Conservation (phyloP, 2,113 vertebrate genomes). For the Laticauda laticaudata region DNA sequence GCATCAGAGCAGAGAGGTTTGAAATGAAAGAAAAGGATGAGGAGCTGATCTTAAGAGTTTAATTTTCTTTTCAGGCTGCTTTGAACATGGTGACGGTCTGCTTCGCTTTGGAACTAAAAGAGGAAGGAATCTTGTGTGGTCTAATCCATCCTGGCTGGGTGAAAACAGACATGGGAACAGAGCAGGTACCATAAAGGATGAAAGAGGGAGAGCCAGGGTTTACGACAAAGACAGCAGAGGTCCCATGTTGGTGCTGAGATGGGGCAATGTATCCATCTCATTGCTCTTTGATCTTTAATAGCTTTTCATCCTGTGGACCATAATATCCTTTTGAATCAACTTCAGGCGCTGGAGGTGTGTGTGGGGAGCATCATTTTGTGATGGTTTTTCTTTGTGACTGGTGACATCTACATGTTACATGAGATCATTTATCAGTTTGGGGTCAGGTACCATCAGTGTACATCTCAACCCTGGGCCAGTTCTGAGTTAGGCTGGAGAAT, state of each 20-base stretch:
- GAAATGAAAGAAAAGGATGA: not conserved
- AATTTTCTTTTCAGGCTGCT: slow-evolving; percentile 57
- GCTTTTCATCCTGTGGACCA: not conserved
- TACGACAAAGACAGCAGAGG: not conserved
- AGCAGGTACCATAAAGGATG: slow-evolving; percentile 36
- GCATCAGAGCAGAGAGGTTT: not conserved
- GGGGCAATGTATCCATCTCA: not conserved
- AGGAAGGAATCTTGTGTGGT: slow-evolving; percentile 53
- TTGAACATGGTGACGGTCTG: slow-evolving; percentile 63
- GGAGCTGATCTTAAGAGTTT: not conserved
- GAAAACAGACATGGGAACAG: slow-evolving; percentile 62
- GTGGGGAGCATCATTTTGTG: not conserved
- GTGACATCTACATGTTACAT: not conserved
- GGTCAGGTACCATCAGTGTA: not conserved
- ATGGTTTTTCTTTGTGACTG: not conserved
- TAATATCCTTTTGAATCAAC: not conserved
- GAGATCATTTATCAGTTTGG: not conserved
- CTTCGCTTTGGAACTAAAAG: slow-evolving; percentile 49
- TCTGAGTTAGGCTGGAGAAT: not conserved
- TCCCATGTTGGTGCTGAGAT: not conserved
- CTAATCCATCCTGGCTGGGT: slow-evolving; percentile 70
- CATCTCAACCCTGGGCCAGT: not conserved
- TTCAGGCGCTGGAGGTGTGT: not conserved
- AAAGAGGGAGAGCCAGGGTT: not conserved
- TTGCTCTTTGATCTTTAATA: not conserved